Conservation (phyloP, 2,888 invertebrate genomes). For the Agrotis clavis region DNA sequence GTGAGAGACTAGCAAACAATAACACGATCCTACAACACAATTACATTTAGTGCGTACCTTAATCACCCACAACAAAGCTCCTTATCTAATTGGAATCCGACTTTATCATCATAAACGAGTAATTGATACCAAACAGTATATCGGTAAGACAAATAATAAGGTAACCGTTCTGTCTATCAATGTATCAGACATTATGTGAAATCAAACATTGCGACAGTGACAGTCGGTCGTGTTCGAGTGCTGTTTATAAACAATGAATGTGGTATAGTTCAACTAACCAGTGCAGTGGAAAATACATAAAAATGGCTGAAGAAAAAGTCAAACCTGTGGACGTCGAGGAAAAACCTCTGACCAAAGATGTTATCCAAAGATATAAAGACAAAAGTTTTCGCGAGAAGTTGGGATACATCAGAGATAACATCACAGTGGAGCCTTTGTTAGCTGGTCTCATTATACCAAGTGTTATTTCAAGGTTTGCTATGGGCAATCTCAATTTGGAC, state of each 20-base stretch:
- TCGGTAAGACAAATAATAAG: slow-evolving; percentile 83
- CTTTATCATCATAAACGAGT: slow-evolving; percentile 82
- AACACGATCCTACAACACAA: slow-evolving; percentile 16
- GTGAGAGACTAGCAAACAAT: slow-evolving; percentile 20
- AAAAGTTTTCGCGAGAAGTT: slow-evolving; percentile 81
- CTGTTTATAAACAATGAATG: slow-evolving; percentile 78
- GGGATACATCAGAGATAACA: slow-evolving; percentile 86
- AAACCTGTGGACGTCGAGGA: slow-evolving; percentile 79
- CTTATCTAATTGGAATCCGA: slow-evolving; percentile 71
- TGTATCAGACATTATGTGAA: slow-evolving; percentile 78
- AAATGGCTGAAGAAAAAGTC: slow-evolving; percentile 81
- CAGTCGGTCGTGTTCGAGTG: slow-evolving; percentile 69
- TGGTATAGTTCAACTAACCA: slow-evolving; percentile 59
- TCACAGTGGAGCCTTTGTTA: slow-evolving; percentile 94
- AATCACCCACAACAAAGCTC: slow-evolving; percentile 63
- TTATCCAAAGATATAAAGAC: slow-evolving; percentile 73
- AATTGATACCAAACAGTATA: slow-evolving; percentile 88
- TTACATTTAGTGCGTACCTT: slow-evolving; percentile 27
- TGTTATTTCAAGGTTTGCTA: slow-evolving; percentile 93
- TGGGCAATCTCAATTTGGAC: slow-evolving; percentile 86
- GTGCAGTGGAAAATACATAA: slow-evolving; percentile 41
- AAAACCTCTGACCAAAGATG: slow-evolving; percentile 80
- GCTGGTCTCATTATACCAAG: slow-evolving; percentile 94
- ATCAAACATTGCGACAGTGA: slow-evolving; percentile 76
- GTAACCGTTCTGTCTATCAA: slow-evolving; percentile 74